Percentiles rank a stretch among this genome's conserved stretches.
phyloP scores from a whole-genome alignment of 2,113 vertebrate species.

The Pristiophorus japonicus region DNA sequence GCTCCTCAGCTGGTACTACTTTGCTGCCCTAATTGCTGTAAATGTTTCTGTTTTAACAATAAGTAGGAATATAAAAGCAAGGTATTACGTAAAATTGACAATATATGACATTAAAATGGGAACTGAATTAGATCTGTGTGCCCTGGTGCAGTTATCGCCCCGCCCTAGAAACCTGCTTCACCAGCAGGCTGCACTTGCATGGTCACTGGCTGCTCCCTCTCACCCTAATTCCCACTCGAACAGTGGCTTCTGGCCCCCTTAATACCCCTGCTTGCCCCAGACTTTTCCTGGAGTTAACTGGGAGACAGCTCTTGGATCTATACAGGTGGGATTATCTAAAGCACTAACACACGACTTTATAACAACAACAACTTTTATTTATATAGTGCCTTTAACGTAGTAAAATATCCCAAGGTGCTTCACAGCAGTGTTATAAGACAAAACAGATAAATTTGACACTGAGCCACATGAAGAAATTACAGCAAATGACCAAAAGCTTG shows the following conservation, averaged over 20 bases:
- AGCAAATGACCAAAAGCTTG: no score
- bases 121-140: background rate
- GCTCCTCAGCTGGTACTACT: background rate
- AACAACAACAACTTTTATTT: no score
- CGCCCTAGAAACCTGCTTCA: background rate
- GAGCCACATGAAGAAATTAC: no score
- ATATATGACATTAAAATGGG: background rate
- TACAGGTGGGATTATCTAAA: background rate
- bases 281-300: background rate
- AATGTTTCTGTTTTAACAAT: background rate
- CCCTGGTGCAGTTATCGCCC: background rate
- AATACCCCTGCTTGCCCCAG: background rate
- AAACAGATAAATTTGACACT: no score
- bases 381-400: no score
- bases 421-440: no score
- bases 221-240: no score
- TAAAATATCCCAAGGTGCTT: no score
- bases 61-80: background rate
- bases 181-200: background rate
- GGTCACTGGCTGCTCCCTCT: no score
- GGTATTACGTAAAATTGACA: background rate
- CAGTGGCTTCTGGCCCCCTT: background rate
- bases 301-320: no score
- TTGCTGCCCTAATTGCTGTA: background rate
- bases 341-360: background rate